These are phyloP conservation scores for Corella eumyota DNA, from an alignment of 23 tunicate genomes.

Conservation along the genomic window DNA sequence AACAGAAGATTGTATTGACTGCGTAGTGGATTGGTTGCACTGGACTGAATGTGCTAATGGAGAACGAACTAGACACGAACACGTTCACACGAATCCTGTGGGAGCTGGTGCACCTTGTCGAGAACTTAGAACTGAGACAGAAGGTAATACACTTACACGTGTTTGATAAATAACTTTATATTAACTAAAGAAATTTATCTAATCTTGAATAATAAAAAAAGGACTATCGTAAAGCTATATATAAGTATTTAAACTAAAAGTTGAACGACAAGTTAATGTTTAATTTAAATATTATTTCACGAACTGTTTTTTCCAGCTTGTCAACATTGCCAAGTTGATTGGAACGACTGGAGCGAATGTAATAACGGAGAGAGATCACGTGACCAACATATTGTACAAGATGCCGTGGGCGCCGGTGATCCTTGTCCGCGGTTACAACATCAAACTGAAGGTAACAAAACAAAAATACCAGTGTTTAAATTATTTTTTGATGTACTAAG, in stretches of 20 bases:
- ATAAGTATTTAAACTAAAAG: too few relatives aligned
- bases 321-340: constrained; percentile 38
- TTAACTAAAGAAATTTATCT: too few relatives aligned
- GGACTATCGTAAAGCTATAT: too few relatives aligned
- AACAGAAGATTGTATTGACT: constrained; percentile 44
- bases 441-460: constrained; percentile 22
- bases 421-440: constrained; percentile 27
- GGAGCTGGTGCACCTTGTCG: constrained; percentile 49
- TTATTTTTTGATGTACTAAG: too few relatives aligned
- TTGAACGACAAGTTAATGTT: too few relatives aligned
- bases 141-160: constrained; percentile 16
- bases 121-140: constrained; percentile 13
- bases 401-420: constrained; percentile 26
- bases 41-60: constrained; percentile 48
- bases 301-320: constrained; percentile 44
- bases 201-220: too few relatives aligned
- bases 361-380: constrained; percentile 22
- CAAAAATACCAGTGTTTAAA: too few relatives aligned
- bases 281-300: too few relatives aligned
- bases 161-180: too few relatives aligned
- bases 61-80: constrained; percentile 8
- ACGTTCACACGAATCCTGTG: constrained; percentile 16
- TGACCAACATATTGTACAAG: constrained; percentile 1
- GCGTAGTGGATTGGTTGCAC: constrained; percentile 44
- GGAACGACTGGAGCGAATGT: constrained; percentile 61